Base-by-base conservation (phyloP, 2,797 vertebrate genomes). In the Cyprinodon diabolis region DNA sequence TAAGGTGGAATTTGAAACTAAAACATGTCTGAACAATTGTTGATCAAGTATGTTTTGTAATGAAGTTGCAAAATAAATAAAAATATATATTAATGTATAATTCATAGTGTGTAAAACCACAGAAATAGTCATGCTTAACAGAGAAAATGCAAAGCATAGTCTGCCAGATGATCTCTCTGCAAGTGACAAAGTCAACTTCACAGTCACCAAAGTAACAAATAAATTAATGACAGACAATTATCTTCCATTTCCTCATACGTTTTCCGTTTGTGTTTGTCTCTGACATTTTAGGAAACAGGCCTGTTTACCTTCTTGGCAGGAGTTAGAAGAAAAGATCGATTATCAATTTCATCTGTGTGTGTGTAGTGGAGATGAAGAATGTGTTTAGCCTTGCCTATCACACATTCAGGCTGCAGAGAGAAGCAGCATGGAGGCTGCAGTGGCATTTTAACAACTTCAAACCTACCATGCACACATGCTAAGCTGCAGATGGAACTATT, bases 281-380 rank as follows among this genome's bases (percentile, higher is more conserved):
- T 82, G 83, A 81, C 78, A 83, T 82, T 81, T 79, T 45, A n/a
- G 80, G 85, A 85, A 87, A 80, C 71, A 58, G 14, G 54, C 30
- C 70, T 66, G 76, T 86, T 84, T 74, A 67, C 58, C 77, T 84
- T 79, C 76, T 56, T 80, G 48, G 60, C 11, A 12, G 75, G 57
- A 83, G 72, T 80, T 69, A 73, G 84, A 83, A 73, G 77, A 83
- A 75, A 67, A 66, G 76, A 87, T 80, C n/a, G 68, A 89, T 89
- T 76, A 84, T 83, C 81, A 85, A 68, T 81, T 87, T 81, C 73
- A 87, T 86, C 79, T 78, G 68, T 57, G 72, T 45, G 76, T 71
- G 71, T 78, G 80, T 51, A 57, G 74, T n/a, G 54, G 69, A 81
- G 84, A 82, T 84, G 74, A 90, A 81, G 85, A 79, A 71, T 85